These are phyloP conservation scores for Caretta caretta DNA, from an alignment of 2,113 vertebrate genomes.

Conservation along the genomic window DNA sequence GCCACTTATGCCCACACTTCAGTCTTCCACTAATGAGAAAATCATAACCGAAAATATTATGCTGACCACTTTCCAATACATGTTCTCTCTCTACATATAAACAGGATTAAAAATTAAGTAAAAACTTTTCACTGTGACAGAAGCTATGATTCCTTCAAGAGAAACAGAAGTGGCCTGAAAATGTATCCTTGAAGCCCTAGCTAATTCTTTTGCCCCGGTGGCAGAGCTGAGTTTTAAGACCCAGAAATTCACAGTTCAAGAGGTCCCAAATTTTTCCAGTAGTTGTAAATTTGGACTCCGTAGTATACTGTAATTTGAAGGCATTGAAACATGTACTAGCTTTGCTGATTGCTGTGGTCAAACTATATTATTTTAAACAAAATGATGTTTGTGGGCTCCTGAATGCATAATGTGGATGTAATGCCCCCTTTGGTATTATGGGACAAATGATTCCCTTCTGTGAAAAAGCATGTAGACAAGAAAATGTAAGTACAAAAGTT, in stretches of 20 bases:
- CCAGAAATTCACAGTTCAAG: constrained; percentile 6
- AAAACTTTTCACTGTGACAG: not conserved
- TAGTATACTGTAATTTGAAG: not conserved
- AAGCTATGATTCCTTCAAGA: not conserved
- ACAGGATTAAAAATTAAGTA: not conserved
- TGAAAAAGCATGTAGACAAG: constrained; percentile 50
- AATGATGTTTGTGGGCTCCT: constrained; percentile 15
- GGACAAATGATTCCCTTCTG: constrained; percentile 43
- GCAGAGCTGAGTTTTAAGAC: not conserved
- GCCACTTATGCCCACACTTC: not conserved
- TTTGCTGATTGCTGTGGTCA: not conserved
- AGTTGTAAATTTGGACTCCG: not conserved
- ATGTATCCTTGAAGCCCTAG: not conserved
- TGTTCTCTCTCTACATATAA: not conserved
- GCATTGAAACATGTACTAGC: not conserved
- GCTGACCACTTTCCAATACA: not conserved
- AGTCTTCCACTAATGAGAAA: not conserved
- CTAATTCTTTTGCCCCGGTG: not conserved
- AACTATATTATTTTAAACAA: constrained; percentile 13
- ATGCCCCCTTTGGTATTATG: constrained; percentile 14
- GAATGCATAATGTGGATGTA: not conserved
- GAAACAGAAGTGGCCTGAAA: not conserved
- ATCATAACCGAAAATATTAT: not conserved
- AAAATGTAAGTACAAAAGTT: constrained; percentile 64
- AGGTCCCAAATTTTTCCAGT: not conserved